Evolutionary conservation across 1,140 invertebrate genomes (phyloP), one percentile per base, ranked within the genome.

Genomic region (Bombus polaris): DNA sequence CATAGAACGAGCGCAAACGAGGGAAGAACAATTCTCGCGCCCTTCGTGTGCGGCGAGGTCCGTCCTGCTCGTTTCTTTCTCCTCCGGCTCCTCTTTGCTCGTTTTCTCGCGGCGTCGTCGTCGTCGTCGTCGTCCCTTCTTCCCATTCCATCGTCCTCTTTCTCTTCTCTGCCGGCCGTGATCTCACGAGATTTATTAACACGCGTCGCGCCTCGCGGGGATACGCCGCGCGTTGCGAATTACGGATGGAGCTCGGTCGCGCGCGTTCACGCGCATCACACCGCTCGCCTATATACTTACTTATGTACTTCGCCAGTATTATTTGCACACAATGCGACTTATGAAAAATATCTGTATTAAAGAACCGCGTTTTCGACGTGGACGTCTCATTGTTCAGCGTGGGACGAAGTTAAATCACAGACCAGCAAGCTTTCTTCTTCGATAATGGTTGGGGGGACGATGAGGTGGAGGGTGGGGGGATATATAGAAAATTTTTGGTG

Each of bases 311-410:
- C 12, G 44, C 28, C 59, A 13, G 22, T 28, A 32, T 47, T 35
- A 81, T 84, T 84, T 84, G 83, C 83, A 84, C 83, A 84, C 83
- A 84, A 84, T 84, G 68, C 83, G 76, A 84, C 83, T 84, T 84
- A 84, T 84, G 83, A 84, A 80, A 79, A 84, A 84, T 84, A 84
- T 84, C 83, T 80, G 83, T 80, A 80, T 84, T 84, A 80, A 84
- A 84, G 79, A 84, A 84, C 75, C 76, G 53, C 25, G 81, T 71
- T 84, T 84, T 80, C 83, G 68, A 84, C 83, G 83, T 71, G 53
- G 39, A 68, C 66, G 66, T n/a, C 83, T 62, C 83, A 79, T 84
- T 84, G 83, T 84, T 84, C 83, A 25, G 8, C 74, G 37, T 5
- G 44, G 42, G n/a, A 53, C 66, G 39, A 1, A 35, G 66, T 47